Evolutionary conservation across 2,113 vertebrate species (phyloP), one percentile per base, ranked within the genome.

Genomic region (Regulus satrapa): DNA sequence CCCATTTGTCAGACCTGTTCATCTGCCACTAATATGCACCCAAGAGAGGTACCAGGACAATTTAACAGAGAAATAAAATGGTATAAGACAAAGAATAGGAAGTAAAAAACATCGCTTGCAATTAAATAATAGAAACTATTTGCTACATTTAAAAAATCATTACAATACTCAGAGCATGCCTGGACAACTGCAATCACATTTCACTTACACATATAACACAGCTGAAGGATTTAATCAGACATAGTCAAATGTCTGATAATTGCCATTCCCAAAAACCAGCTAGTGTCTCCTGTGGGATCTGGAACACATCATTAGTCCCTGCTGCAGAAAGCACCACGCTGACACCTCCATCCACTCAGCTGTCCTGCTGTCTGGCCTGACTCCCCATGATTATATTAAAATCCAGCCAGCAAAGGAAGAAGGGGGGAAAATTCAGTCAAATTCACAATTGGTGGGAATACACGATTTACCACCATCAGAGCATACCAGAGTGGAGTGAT

Each of bases 31-130:
- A 79, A 61, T 13, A 3, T 7, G 29, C 26, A 77, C 36, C 1
- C 3, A 1, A 5, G 14, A 90, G 32, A 41, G 6, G 34, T 17
- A 79, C 9, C 13, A 0, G 0, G 52, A 40, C 51, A 73, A 62
- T 88, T 86, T 77, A 84, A 58, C 23, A 62, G 72, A 75, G 63
- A 54, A 73, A 43, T 1, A 4, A 81, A 94, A 64, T 17, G 8
- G 12, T 6, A 0, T 15, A 69, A 52, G 24, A 80, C 67, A 45
- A 4, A 76, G 14, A 73, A 66, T 5, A 62, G 21, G 29, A 88
- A 79, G 31, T 24, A 78, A 87, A 72, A 72, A 28, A 36, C 3
- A 62, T 21, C 16, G 52, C 38, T 85, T 75, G 9, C 24, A 82
- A 79, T 82, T 56, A 89, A 82, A 64, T 40, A 72, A 75, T 8